Evolutionary conservation across 53 echinoderm and acorn worm species (phyloP).

Genomic region (Holothuria leucospilota): DNA sequence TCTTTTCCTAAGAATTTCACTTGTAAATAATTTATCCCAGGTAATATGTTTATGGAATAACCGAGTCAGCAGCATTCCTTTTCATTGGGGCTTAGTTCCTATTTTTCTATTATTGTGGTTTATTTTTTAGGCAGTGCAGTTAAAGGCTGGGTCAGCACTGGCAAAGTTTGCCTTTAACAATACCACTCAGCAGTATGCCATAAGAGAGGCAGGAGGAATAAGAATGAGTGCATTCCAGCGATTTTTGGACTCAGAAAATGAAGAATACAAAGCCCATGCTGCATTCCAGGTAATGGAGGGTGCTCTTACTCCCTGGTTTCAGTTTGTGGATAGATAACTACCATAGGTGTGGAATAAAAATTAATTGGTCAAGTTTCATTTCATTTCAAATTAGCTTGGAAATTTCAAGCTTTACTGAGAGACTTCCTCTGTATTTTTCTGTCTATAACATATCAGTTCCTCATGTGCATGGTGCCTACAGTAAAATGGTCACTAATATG

Average conservation of each 20-base stretch:
- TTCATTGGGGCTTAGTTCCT: not conserved
- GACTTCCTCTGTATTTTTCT: too few species aligned
- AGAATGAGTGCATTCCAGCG: slow-evolving; percentile 79
- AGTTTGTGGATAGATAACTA: not conserved
- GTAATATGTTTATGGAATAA: too few species aligned
- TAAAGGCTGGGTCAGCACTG: slow-evolving; percentile 87
- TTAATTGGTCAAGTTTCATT: not conserved
- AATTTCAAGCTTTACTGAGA: too few species aligned
- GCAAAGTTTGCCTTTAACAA: slow-evolving; percentile 98
- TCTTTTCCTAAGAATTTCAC: too few species aligned
- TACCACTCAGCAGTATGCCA: slow-evolving; percentile 81
- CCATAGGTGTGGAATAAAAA: not conserved
- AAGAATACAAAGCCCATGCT: slow-evolving; percentile 85
- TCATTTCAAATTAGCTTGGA: not conserved
- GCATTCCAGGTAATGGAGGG: slow-evolving; percentile 84
- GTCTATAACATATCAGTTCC: too few species aligned
- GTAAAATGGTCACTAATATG: too few species aligned
- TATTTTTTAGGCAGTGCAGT: slow-evolving; percentile 60
- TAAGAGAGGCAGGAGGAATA: slow-evolving; percentile 91
- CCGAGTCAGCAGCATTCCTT: too few species aligned
- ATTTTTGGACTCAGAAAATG: slow-evolving; percentile 84
- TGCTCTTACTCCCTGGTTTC: not conserved
- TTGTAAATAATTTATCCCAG: too few species aligned
- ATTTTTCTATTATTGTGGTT: not conserved
- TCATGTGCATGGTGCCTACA: too few species aligned